Evolutionary conservation across 2,888 invertebrate species (phyloP), one percentile per base, ranked within the genome.

Genomic region (Alsophila aescularia): DNA sequence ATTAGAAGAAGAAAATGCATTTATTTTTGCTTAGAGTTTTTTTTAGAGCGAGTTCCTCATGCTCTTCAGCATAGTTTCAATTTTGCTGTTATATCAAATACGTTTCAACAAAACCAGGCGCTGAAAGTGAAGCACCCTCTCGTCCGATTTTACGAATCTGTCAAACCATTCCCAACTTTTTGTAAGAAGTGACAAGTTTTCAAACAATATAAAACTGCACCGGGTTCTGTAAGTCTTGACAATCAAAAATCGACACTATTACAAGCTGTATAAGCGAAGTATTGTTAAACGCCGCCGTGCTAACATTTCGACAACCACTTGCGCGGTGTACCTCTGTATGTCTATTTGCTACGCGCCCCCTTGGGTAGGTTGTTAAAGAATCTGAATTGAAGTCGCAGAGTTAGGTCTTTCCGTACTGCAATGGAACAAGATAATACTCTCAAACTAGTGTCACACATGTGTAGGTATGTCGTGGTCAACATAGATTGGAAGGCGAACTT

Each of bases 391-490:
- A 97, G 96, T 94, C 96, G 96, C 95, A 96, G 95, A 93, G 96
- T 96, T 95, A 96, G 95, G 94, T 97, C 97, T 97, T 97, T 97
- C 95, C 97, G 96, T 96, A 97, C 97, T 97, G 96, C 89, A 94
- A 94, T 92, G 92, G 92, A 93, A 92, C 87, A 93, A 88, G 75
- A 84, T 69, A 85, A 61, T 72, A 81, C 73, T 78, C 77, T 85
- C 73, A 82, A 83, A 81, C 73, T 75, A 54, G 39, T 44, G 43
- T 64, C 69, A 72, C 68, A 75, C 72, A 62, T 62, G 70, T 76
- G 72, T 71, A 64, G 59, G 51, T 39, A 41, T 48, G 37, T 52
- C 47, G 31, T 55, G 53, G 53, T 21, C 60, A 63, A 68, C 58
- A 56, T 61, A 58, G 55, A 39, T 49, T 52, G 57, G 51, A 47